A percentile compares a stretch with the other conserved stretches of the same genome.
phyloP scores from a whole-genome alignment of 2,888 invertebrate species.

The Cheilosia variabilis region DNA sequence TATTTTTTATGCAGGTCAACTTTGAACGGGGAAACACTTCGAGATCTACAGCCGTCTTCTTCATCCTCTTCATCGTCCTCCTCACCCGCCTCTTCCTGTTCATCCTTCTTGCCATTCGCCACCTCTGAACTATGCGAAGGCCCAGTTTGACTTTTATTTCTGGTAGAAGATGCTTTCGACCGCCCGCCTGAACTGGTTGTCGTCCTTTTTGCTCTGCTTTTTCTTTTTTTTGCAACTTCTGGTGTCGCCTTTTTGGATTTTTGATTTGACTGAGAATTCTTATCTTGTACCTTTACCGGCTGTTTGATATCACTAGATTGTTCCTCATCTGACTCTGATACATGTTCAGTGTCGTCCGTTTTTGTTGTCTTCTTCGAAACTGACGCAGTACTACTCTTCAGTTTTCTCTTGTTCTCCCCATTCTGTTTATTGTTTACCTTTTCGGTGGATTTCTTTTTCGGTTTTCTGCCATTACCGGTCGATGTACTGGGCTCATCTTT shows the following conservation, averaged over 20 bases:
- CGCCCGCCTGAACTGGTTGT: constrained; percentile 17
- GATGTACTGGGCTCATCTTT: constrained; percentile 76
- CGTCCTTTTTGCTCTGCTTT: constrained; percentile 73
- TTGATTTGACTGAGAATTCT: constrained; percentile 50
- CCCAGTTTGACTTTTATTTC: constrained; percentile 36
- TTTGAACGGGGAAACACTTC: constrained; percentile 83
- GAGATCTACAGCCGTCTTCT: constrained; percentile 78
- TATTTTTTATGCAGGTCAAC: constrained; percentile 84
- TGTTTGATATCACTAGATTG: constrained; percentile 61
- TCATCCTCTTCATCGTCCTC: constrained; percentile 77
- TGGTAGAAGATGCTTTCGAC: constrained; percentile 36
- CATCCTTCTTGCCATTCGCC: constrained; percentile 26
- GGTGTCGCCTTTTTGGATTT: constrained; percentile 60
- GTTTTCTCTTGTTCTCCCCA: constrained; percentile 74
- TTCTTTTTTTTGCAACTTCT: constrained; percentile 70
- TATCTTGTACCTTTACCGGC: constrained; percentile 40
- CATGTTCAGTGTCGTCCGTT: constrained; percentile 70
- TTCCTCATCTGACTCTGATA: constrained; percentile 75
- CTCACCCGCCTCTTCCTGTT: constrained; percentile 62
- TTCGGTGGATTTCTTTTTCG: constrained; percentile 67
- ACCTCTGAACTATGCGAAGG: constrained; percentile 11
- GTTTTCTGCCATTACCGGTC: constrained; percentile 17
- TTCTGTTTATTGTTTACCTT: constrained; percentile 58
- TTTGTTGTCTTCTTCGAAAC: constrained; percentile 46
- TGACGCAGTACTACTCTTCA: constrained; percentile 77